phyloP scores from a whole-genome alignment of 1,140 invertebrate genomes.

The Cephus cinctus region DNA sequence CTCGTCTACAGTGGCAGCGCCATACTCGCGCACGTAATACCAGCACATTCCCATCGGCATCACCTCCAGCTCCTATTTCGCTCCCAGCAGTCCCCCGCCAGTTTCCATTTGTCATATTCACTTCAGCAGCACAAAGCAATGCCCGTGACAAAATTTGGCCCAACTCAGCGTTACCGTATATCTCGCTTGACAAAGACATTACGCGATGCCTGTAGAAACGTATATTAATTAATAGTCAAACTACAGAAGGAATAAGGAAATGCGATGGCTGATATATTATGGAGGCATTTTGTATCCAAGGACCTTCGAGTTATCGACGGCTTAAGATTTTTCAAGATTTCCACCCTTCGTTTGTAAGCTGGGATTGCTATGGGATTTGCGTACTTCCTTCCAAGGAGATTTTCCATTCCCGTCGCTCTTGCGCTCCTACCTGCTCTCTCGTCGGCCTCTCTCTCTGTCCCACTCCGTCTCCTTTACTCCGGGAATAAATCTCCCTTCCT shows the following conservation, averaged over 20 bases:
- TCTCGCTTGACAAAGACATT: no score
- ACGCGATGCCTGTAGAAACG: no score
- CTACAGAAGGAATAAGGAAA: no score
- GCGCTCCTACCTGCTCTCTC: neutral
- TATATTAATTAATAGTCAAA: no score
- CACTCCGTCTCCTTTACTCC: slow-evolving; percentile 6
- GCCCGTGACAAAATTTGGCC: slow-evolving; percentile 27
- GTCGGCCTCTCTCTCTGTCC: slow-evolving; percentile 6
- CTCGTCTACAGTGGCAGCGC: slow-evolving; percentile 11
- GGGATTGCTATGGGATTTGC: slow-evolving; percentile 27
- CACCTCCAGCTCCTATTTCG: neutral
- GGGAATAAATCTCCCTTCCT: slow-evolving; percentile 3
- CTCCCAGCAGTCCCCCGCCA: slow-evolving; percentile 33
- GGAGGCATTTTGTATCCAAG: no score
- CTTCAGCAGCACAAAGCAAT: slow-evolving; percentile 27
- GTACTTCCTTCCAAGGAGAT: slow-evolving; percentile 24
- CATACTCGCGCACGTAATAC: slow-evolving; percentile 18
- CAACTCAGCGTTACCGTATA: no score
- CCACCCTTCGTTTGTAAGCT: slow-evolving; percentile 29
- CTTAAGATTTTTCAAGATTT: slow-evolving; percentile 30
- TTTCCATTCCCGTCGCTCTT: slow-evolving; percentile 7
- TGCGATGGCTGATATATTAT: no score
- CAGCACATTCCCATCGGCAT: neutral
- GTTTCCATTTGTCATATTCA: slow-evolving; percentile 34
- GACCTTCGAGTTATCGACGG: neutral